A percentile compares a stretch with the other conserved stretches of the same genome.
Evolutionary conservation across 2,797 vertebrate genomes (phyloP).

Genomic region (Momotus momota): DNA sequence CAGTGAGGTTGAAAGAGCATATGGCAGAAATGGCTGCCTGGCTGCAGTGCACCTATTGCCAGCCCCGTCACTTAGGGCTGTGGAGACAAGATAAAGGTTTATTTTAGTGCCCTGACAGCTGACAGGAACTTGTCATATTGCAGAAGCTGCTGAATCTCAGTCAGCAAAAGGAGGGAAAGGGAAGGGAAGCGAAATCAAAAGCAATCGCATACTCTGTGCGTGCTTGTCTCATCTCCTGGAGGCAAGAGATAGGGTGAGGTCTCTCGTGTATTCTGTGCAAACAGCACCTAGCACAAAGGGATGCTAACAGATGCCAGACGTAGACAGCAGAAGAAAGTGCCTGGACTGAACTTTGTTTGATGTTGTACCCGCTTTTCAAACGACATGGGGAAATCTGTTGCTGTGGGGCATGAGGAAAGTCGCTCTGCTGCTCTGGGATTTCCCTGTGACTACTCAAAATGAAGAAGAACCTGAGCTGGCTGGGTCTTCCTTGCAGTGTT

Average conservation of each 20-base stretch:
- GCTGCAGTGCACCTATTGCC: constrained; percentile 41
- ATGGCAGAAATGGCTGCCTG: constrained; percentile 33
- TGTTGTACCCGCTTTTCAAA: background rate
- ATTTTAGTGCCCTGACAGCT: constrained; percentile 42
- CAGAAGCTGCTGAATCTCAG: constrained; percentile 28
- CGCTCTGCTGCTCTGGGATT: background rate
- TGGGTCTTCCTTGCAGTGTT: background rate
- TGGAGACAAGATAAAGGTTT: constrained; percentile 43
- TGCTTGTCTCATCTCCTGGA: background rate
- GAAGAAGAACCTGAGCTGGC: background rate
- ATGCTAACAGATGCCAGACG: background rate
- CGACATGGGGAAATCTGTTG: background rate
- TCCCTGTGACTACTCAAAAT: background rate
- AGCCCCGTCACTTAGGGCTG: constrained; percentile 7
- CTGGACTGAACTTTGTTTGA: background rate
- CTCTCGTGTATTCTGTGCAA: background rate
- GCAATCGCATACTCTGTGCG: background rate
- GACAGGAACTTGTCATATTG: constrained; percentile 10
- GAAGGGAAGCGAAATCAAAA: constrained; percentile 3
- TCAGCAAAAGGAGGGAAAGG: background rate
- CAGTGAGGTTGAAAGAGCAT: constrained; percentile 55
- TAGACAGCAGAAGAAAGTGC: background rate
- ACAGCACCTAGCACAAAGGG: background rate
- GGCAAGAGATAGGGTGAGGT: background rate
- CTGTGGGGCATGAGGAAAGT: background rate